Evolutionary conservation across 1,140 invertebrate genomes (phyloP).

Genomic region (Streblospio benedicti): DNA sequence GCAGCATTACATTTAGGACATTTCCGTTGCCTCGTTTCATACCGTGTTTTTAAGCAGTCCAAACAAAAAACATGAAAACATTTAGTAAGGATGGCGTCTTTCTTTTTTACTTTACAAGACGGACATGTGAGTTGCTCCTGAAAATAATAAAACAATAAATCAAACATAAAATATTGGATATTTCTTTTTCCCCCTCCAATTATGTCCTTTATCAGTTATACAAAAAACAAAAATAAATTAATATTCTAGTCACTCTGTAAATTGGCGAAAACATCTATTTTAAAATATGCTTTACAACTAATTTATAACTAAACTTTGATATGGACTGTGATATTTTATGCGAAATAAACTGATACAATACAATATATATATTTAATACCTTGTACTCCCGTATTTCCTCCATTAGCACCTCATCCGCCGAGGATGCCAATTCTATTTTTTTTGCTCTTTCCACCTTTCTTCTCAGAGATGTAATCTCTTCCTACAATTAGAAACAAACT

Average conservation of each 20-base stretch:
- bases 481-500: conserved; percentile 52
- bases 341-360: no score
- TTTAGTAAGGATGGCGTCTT: conserved; percentile 96
- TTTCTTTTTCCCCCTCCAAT: no score
- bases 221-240: no score
- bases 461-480: conserved; percentile 84
- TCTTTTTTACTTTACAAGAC: conserved; percentile 97
- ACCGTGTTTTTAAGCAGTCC: conserved; percentile 95
- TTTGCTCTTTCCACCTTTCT: conserved; percentile 92
- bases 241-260: no score
- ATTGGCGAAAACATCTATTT: no score
- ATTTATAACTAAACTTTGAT: no score
- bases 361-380: conserved; percentile 42
- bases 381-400: conserved; percentile 97
- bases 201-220: no score
- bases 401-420: conserved; percentile 92
- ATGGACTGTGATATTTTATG: no score
- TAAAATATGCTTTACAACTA: no score
- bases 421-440: conserved; percentile 92
- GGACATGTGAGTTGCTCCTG: conserved; percentile 92
- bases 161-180: no score
- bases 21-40: conserved; percentile 92
- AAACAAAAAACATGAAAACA: conserved; percentile 99
- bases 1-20: conserved; percentile 99
- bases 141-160: conserved; percentile 5